Base-by-base conservation (phyloP, 2,888 invertebrate species). In the Timema cristinae region DNA sequence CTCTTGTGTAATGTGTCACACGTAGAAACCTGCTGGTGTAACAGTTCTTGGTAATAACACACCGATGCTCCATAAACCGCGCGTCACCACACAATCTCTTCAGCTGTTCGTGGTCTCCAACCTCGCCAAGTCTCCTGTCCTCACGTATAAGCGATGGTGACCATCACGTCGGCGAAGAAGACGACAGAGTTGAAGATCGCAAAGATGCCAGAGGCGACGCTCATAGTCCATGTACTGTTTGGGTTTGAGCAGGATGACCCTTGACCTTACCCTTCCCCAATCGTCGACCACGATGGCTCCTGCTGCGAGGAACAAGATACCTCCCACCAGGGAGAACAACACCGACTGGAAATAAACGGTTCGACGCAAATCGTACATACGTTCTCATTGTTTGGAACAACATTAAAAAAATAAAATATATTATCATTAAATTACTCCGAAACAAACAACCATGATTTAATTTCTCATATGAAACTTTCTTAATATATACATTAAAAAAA, bases 191-290 rank as follows among this genome's bases (percentile, higher is more conserved):
- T 86, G 70, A 88, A 79, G 74, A 89, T 85, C 10, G 90, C 85
- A 77, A 90, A 88, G 52, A 89, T 85, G 49, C 88, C 87, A 1
- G 88, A 88, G 2, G 88, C 85, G 74, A 89, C 86, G 78, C 91
- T 83, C 81, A 90, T 87, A n/a, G 77, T 89, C 89, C 82, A 89
- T 86, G 78, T 89, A 87, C 78, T 86, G 86, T 79, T 90, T 89
- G 79, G 90, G 88, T 76, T 87, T 86, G 76, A 87, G 85, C 71
- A 83, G 81, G 72, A 84, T 82, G 76, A 84, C 83, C 77, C 83
- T 84, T 74, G 75, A 74, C 71, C 82, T 82, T 68, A 48, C 81
- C 77, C 49, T 79, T 77, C 69, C 77, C 84, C 84, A 84, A 73
- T 82, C 83, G 75, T 83, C 86, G 74, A 90, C 86, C 71, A 91